phyloP scores from a whole-genome alignment of 2,888 invertebrate genomes.

The Nebria brevicollis region DNA sequence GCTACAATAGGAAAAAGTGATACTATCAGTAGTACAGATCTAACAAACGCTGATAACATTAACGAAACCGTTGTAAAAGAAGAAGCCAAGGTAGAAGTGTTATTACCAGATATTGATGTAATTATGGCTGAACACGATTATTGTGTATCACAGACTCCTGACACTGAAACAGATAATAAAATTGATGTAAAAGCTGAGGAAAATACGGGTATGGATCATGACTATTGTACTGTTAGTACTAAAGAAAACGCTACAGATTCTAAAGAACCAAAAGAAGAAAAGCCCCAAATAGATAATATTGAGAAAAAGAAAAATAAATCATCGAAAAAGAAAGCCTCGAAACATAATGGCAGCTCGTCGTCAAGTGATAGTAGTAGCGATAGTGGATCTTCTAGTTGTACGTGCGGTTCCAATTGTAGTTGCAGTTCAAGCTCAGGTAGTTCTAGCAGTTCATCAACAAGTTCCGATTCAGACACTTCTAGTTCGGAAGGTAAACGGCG shows the following conservation, averaged over 20 bases:
- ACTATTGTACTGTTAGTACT: slow-evolving; percentile 58
- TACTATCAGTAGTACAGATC: slow-evolving; percentile 49
- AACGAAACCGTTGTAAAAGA: not conserved
- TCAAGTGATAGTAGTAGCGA: slow-evolving; percentile 82
- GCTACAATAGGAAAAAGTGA: slow-evolving; percentile 72
- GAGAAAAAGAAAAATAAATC: slow-evolving; percentile 64
- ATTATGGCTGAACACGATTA: slow-evolving; percentile 78
- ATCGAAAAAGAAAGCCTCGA: slow-evolving; percentile 63
- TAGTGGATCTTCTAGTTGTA: slow-evolving; percentile 79
- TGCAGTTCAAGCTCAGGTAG: slow-evolving; percentile 79
- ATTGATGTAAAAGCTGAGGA: slow-evolving; percentile 58
- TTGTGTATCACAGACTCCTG: slow-evolving; percentile 64
- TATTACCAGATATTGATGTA: slow-evolving; percentile 61
- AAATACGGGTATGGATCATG: slow-evolving; percentile 60
- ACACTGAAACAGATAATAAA: slow-evolving; percentile 57
- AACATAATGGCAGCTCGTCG: slow-evolving; percentile 67
- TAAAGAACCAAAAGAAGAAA: slow-evolving; percentile 54
- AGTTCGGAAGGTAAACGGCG: slow-evolving; percentile 68
- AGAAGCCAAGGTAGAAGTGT: slow-evolving; percentile 55
- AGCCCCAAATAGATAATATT: slow-evolving; percentile 45
- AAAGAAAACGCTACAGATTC: slow-evolving; percentile 37
- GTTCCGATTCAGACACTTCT: slow-evolving; percentile 70
- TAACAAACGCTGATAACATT: slow-evolving; percentile 13
- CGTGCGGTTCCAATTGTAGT: slow-evolving; percentile 85
- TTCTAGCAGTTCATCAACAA: slow-evolving; percentile 60